Conservation (phyloP, 92 coral and sea anemone genomes). For the Phymanthus crucifer region DNA sequence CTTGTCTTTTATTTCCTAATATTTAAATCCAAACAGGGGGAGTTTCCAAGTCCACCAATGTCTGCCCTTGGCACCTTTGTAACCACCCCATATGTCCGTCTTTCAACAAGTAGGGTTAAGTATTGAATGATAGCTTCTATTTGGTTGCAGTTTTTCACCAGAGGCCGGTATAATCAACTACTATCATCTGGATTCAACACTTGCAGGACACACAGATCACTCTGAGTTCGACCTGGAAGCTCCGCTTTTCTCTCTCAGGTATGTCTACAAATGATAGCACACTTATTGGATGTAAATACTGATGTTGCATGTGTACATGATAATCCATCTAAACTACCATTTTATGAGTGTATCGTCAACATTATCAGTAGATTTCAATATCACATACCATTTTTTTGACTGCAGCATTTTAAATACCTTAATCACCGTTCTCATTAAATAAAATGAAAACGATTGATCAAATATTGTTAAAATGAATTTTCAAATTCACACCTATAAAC, state of each 20-base stretch:
- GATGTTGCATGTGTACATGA: neutral
- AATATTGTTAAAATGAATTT: neutral
- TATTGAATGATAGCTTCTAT: neutral
- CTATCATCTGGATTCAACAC: conserved; percentile 79
- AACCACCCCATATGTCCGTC: no score
- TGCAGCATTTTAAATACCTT: no score
- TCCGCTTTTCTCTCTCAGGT: conserved; percentile 78
- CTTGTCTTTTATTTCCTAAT: no score
- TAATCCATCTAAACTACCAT: neutral
- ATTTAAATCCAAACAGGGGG: no score
- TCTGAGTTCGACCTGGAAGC: conserved; percentile 77
- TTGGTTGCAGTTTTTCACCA: conserved; percentile 43
- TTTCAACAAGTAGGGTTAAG: neutral
- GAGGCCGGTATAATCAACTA: conserved; percentile 80
- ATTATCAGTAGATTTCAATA: neutral
- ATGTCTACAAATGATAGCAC: neutral
- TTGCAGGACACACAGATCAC: conserved; percentile 81
- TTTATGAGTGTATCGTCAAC: neutral
- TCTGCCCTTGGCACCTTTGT: no score
- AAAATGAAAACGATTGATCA: neutral
- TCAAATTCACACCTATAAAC: neutral
- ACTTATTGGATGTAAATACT: neutral
- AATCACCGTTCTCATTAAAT: neutral
- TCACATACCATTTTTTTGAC: neutral
- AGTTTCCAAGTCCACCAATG: no score